phyloP scores from a whole-genome alignment of 1,140 invertebrate species.

The Brachionus angularis region DNA sequence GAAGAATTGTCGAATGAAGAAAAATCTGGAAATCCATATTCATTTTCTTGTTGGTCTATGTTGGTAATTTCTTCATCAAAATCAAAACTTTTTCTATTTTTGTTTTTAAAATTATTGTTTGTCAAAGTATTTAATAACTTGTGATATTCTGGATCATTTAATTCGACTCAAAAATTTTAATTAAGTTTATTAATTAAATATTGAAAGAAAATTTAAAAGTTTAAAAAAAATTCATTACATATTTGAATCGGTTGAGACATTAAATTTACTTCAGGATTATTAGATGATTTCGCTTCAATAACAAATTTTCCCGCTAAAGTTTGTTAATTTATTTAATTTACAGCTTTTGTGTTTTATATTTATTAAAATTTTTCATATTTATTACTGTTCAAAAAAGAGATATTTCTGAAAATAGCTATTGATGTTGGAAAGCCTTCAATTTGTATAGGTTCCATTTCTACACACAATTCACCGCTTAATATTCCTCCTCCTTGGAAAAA shows the following conservation, averaged over 20 bases:
- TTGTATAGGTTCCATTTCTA: conserved; percentile 31
- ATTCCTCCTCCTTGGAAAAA: conserved; percentile 19
- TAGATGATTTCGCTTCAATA: conserved; percentile 1
- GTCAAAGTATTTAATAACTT: background rate
- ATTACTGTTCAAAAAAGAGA: conserved; percentile 21
- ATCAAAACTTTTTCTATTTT: conserved; percentile 14
- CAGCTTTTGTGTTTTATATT: background rate
- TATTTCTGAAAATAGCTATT: conserved; percentile 30
- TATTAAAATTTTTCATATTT: background rate
- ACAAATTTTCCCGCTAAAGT: conserved; percentile 34
- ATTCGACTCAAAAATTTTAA: conserved; percentile 14
- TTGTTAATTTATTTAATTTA: background rate
- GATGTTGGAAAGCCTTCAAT: conserved; percentile 1
- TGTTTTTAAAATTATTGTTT: background rate
- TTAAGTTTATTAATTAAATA: background rate
- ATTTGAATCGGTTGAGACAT: conserved; percentile 32
- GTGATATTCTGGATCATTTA: conserved; percentile 20
- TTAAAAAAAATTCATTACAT: background rate
- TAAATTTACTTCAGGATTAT: background rate
- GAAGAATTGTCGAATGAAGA: background rate
- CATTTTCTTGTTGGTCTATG: conserved; percentile 7
- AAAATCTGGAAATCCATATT: conserved; percentile 29
- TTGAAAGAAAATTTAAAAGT: background rate
- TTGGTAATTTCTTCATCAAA: background rate
- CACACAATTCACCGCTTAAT: conserved; percentile 24